Evolutionary conservation across 2,797 vertebrate species (phyloP).

Genomic region (Hozukius guyotensis): DNA sequence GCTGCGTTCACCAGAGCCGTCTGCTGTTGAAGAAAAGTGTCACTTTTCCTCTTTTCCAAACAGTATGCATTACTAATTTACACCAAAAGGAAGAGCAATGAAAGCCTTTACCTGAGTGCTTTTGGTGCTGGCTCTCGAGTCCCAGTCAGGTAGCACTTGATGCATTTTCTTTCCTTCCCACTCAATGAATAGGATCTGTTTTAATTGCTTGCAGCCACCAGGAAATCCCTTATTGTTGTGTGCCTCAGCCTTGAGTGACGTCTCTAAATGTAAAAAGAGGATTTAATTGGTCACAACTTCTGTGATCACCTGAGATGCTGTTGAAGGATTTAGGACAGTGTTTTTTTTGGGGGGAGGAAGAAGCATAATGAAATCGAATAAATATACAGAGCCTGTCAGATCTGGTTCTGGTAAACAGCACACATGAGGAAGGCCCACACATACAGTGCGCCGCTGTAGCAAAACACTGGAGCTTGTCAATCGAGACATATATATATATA

Average conservation of each 20-base stretch:
- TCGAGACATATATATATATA: conserved; percentile 18
- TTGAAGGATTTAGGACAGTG: not conserved
- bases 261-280: conserved; percentile 6
- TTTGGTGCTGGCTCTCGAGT: conserved; percentile 51
- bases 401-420: not conserved
- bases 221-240: conserved; percentile 24
- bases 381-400: not conserved
- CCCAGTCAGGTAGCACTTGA: conserved; percentile 41
- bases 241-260: conserved; percentile 30
- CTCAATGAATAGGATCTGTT: conserved; percentile 11
- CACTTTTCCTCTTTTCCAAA: conserved; percentile 4
- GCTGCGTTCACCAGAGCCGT: conserved; percentile 15
- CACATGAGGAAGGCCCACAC: not conserved
- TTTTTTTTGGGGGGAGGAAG: not conserved
- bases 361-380: not conserved
- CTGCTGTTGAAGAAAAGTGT: conserved; percentile 30
- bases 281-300: not conserved
- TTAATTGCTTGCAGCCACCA: not conserved
- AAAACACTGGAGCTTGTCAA: conserved; percentile 57
- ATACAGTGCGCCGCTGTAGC: conserved; percentile 34
- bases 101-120: conserved; percentile 26
- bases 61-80: conserved; percentile 19
- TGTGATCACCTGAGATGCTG: not conserved
- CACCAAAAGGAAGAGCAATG: conserved; percentile 22
- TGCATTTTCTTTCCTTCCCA: conserved; percentile 36